Evolutionary conservation across 92 coral and sea anemone species (phyloP).

Genomic region (Pocillopora meandrina): DNA sequence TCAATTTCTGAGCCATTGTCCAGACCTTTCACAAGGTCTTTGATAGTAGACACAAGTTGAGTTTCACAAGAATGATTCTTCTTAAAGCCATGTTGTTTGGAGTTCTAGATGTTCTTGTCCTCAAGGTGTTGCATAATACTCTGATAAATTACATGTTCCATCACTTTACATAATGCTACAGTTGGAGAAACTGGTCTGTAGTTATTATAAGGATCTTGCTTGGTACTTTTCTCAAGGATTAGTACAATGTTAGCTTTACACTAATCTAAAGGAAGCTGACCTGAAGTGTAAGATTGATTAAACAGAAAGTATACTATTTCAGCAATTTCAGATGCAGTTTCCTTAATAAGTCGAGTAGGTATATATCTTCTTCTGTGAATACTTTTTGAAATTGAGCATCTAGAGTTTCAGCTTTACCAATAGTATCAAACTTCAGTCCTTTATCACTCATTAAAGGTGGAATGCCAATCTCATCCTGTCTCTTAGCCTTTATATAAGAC

Average conservation of each 20-base stretch:
- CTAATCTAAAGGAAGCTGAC: conserved; percentile 48
- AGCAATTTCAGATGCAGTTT: conserved; percentile 22
- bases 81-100: conserved; percentile 37
- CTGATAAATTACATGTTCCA: conserved; percentile 54
- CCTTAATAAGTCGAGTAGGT: conserved; percentile 27
- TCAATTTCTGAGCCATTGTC: conserved; percentile 6
- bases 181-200: conserved; percentile 56
- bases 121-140: conserved; percentile 54
- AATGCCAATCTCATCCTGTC: conserved; percentile 51
- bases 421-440: conserved; percentile 26
- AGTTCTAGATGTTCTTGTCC: conserved; percentile 13
- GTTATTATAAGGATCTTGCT: conserved; percentile 43
- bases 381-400: conserved; percentile 45
- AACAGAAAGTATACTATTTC: conserved; percentile 32
- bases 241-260: conserved; percentile 35
- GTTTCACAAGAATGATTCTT: conserved; percentile 48
- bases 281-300: conserved; percentile 34
- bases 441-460: conserved; percentile 47
- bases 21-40: conserved; percentile 18
- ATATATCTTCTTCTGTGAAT: conserved; percentile 33
- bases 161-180: conserved; percentile 45
- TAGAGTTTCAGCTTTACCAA: conserved; percentile 51
- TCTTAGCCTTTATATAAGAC: conserved; percentile 56
- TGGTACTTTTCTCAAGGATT: conserved; percentile 35
- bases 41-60: background rate